phyloP scores from a whole-genome alignment of 2,113 vertebrate genomes.

The Arenaria interpres region DNA sequence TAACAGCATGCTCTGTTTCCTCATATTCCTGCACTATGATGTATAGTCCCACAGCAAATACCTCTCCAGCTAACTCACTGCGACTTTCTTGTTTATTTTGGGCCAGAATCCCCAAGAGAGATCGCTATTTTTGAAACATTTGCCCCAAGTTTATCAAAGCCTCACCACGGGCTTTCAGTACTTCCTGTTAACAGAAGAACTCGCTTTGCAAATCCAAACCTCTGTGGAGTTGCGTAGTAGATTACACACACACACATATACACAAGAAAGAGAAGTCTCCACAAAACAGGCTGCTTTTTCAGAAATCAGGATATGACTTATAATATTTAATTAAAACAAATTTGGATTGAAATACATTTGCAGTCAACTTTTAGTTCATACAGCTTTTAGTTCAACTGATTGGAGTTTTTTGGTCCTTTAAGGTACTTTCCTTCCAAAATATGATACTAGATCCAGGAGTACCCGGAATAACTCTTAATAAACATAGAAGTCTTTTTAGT shows the following conservation, averaged over 20 bases:
- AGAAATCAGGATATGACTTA: background rate
- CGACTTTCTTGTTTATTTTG: background rate
- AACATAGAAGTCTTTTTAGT: background rate
- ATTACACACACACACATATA: too few relatives aligned
- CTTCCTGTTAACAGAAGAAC: background rate
- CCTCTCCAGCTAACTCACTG: background rate
- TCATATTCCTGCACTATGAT: background rate
- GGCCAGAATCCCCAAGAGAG: background rate
- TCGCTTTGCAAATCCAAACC: background rate
- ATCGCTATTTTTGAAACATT: background rate
- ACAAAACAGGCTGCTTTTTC: background rate
- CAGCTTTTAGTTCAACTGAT: background rate
- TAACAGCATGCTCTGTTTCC: background rate
- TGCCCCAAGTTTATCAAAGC: background rate
- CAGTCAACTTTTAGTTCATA: background rate
- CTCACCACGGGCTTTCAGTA: background rate
- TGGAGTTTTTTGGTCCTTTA: background rate
- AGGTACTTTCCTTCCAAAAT: background rate
- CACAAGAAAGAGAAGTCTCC: background rate
- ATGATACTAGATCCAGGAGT: background rate
- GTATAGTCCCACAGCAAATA: background rate
- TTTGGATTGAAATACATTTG: constrained; percentile 18
- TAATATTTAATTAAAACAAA: constrained; percentile 29
- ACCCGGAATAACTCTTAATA: background rate
- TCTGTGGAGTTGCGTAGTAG: background rate